Evolutionary conservation across 2,797 vertebrate species (phyloP), one percentile per base, ranked within the genome.

Genomic region (Odontamblyopus lacepedii): DNA sequence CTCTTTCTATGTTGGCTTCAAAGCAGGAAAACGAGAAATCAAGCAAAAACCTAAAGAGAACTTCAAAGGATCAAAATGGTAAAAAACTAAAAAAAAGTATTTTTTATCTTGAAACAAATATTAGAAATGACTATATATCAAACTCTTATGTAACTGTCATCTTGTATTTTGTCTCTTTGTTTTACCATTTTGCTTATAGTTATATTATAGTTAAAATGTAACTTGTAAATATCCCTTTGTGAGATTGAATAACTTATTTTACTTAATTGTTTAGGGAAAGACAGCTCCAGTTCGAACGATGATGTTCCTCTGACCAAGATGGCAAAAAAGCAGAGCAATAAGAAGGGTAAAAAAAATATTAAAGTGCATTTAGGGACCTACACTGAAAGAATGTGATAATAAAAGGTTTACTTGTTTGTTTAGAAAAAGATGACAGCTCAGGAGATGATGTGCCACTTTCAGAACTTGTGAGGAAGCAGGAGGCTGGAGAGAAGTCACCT

Each of bases 51-150:
- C 18, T 23, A 16, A 65, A 44, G 19, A 64, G 9, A 44, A 26
- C 63, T 44, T 64, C 38, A 48, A 48, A 29, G 29, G 44, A 66
- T 48, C 23, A 18, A 29, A 51, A 48, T 50, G 64, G 44, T 66
- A 66, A 16, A 48, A 51, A 16, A n/a, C 18, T 19, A 13, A 1
- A 9, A 41, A 41, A 41, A 44, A n/a, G 11, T 8, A 0, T 23
- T 55, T 55, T 55, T 19, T 55, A n/a, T 19, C 7, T 53, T 53
- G 5, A 18, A 5, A 19, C 51, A 53, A 53, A 53, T 15, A 13
- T 15, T 48, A 48, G 11, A 13, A 48, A 48, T 48, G 12, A 48
- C 44, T 44, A 48, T 0, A 48, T 48, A 16, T 48, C 15, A 48
- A 15, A 16, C 44, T 48, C 12, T 48, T 48, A 48, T 13, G 11